Evolutionary conservation across 2,797 vertebrate genomes (phyloP), one percentile per base, ranked within the genome.

Genomic region (Avahi laniger): DNA sequence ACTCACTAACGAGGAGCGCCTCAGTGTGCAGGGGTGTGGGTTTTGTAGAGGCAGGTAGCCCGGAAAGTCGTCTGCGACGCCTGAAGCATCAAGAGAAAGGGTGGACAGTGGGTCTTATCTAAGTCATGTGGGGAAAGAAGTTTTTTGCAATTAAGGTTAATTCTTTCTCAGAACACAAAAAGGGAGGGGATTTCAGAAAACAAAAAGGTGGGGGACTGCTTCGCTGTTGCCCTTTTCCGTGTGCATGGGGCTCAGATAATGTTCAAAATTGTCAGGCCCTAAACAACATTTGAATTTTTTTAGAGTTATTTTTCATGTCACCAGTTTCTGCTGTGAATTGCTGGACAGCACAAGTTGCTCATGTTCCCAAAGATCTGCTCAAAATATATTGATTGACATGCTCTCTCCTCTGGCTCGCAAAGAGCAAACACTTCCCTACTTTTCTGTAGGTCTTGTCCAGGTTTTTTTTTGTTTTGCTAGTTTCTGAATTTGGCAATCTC

Each of bases 401-500:
- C 20, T 14, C 38, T 43, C 76, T 46, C 65, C 85, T 50, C 67
- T 65, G 67, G 33, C 22, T 18, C 35, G n/a, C 5, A 4, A 10
- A 46, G n/a, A 46, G 35, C 75, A 65, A 72, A 48, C 48, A 15
- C 76, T 43, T 67, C n/a, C 50, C 50, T 79, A 35, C 18, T 48
- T 83, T 63, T 54, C 41, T 43, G 2, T 7, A 73, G 41, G 57
- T 87, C 35, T 89, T 93, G 26, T 73, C 69, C 48, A 12, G n/a
- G 52, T 22, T 54, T 22, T 54, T 54, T 54, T 22, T 20, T 54
- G 22, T 81, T 83, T 57, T 67, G 54, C 63, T 80, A 43, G 57
- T 75, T 79, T 92, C 52, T 76, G 46, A 91, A 73, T 63, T 67
- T 82, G 26, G 35, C 52, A 41, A 12, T 41, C 89, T 70, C 50